Percentiles rank a stretch among this genome's conserved stretches.
These are phyloP conservation scores for Syrrhaptes paradoxus DNA, from an alignment of 2,113 vertebrate genomes.

Conservation along the genomic window DNA sequence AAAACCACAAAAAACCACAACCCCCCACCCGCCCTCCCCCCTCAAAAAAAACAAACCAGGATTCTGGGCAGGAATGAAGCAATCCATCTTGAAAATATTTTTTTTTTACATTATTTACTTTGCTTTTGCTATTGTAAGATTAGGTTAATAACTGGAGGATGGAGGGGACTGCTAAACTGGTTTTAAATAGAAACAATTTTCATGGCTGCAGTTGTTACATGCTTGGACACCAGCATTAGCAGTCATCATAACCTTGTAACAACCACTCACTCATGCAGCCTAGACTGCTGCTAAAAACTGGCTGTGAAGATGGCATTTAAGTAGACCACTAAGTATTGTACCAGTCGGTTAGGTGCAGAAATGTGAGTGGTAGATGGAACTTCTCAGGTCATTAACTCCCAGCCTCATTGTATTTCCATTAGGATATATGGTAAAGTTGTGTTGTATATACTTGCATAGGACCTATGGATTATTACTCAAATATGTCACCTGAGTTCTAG, in stretches of 20 bases:
- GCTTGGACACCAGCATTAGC: neutral
- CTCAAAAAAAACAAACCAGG: too few relatives aligned
- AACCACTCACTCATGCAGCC: neutral
- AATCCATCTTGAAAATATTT: neutral
- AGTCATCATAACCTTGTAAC: neutral
- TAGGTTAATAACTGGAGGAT: neutral
- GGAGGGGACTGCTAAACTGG: neutral
- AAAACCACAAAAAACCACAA: too few relatives aligned
- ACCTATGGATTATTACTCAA: neutral
- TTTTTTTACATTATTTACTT: neutral
- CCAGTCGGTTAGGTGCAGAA: neutral
- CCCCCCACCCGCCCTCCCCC: too few relatives aligned
- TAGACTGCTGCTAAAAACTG: neutral
- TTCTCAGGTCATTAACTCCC: neutral
- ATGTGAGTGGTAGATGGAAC: neutral
- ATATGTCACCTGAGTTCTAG: neutral
- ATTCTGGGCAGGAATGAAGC: neutral
- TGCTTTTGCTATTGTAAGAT: neutral
- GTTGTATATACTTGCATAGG: neutral
- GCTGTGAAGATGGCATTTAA: neutral
- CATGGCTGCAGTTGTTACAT: neutral
- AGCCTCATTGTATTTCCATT: neutral
- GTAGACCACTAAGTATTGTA: neutral
- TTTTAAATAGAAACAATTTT: neutral
- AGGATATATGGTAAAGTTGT: neutral